A percentile compares a stretch with the other conserved stretches of the same genome.
phyloP scores from a whole-genome alignment of 2,888 invertebrate species.

The Phyllotreta striolata region DNA sequence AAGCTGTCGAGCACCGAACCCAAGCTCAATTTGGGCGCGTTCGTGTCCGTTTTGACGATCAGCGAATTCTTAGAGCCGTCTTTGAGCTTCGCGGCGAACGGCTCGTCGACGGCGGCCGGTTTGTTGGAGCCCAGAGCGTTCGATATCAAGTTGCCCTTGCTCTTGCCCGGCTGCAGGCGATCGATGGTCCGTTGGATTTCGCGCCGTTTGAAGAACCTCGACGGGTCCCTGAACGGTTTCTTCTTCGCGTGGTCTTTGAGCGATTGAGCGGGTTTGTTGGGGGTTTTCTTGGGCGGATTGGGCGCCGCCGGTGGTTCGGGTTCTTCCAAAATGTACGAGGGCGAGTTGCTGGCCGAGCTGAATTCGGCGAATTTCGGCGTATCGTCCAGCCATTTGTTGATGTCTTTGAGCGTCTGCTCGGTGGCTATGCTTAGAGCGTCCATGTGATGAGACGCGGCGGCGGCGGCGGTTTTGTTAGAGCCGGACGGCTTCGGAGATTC shows the following conservation, averaged over 20 bases:
- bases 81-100: constrained; percentile 66
- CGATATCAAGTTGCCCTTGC: constrained; percentile 84
- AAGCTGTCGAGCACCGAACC: constrained; percentile 84
- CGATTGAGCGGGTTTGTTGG: too few relatives aligned
- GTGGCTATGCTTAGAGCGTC: constrained; percentile 76
- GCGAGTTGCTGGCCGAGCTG: constrained; percentile 82
- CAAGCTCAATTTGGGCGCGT: constrained; percentile 82
- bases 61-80: constrained; percentile 67
- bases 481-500: background rate
- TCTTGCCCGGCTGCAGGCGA: constrained; percentile 84
- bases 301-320: too few relatives aligned
- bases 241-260: too few relatives aligned
- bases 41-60: constrained; percentile 70
- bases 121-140: constrained; percentile 69
- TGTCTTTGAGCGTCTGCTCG: constrained; percentile 83
- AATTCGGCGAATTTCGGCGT: constrained; percentile 79
- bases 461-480: background rate
- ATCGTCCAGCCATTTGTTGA: constrained; percentile 88
- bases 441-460: constrained; percentile 55
- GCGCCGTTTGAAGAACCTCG: constrained; percentile 64
- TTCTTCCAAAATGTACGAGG: too few relatives aligned
- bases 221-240: constrained; percentile 60
- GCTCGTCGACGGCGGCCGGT: constrained; percentile 73
- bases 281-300: too few relatives aligned
- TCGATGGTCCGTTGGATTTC: constrained; percentile 86